These are phyloP conservation scores for Lycocerus yunnanus DNA, from an alignment of 2,888 invertebrate species.

Conservation along the genomic window DNA sequence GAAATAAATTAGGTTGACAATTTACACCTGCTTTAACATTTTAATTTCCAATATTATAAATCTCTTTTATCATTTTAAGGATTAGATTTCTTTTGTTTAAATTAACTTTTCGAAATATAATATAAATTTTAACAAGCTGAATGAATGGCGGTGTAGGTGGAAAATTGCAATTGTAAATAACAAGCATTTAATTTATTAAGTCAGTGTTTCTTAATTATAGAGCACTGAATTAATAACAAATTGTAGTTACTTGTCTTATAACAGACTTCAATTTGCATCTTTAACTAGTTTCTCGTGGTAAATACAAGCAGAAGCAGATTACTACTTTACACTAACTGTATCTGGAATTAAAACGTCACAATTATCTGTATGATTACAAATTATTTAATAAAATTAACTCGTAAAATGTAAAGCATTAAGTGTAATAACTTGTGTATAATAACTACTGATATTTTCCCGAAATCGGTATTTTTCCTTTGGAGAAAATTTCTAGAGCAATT, in stretches of 20 bases:
- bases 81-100: not conserved
- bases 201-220: constrained; percentile 40
- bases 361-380: not conserved
- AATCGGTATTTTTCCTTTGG: no score
- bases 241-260: constrained; percentile 43
- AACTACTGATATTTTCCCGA: no score
- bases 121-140: not conserved
- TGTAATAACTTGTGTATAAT: no score
- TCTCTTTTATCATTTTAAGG: not conserved
- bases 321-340: constrained; percentile 1
- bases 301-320: constrained; percentile 36
- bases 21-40: constrained; percentile 19
- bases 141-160: constrained; percentile 1
- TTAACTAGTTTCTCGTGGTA: constrained; percentile 44
- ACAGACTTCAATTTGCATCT: constrained; percentile 48
- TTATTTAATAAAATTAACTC: not conserved
- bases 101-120: not conserved
- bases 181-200: constrained; percentile 39
- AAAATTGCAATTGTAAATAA: constrained; percentile 15
- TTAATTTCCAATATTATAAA: not conserved
- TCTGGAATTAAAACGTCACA: not conserved
- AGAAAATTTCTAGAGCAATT: no score
- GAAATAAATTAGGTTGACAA: constrained; percentile 22
- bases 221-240: constrained; percentile 44
- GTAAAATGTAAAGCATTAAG: no score